phyloP scores from a whole-genome alignment of 2,113 vertebrate species.

The Myocastor coypus region DNA sequence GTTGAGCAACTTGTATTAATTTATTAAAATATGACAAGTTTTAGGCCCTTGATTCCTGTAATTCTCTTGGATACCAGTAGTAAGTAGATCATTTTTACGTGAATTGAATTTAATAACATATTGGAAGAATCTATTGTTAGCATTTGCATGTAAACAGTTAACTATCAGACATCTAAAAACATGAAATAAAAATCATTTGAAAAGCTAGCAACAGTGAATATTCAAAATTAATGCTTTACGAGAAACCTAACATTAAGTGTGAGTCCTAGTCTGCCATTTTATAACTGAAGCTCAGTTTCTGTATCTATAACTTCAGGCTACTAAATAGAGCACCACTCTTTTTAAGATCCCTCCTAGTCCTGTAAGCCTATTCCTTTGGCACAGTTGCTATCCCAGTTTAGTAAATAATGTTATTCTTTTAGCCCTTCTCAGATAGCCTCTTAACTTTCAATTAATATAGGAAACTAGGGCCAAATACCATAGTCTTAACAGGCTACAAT shows the following conservation, averaged over 20 bases:
- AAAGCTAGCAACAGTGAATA: constrained; percentile 1
- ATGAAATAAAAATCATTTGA: constrained; percentile 40
- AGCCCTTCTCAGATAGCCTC: neutral
- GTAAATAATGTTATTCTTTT: constrained; percentile 14
- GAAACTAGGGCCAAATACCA: too few species aligned
- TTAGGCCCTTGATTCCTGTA: constrained; percentile 12
- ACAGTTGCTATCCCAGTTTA: constrained; percentile 4
- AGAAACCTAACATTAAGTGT: neutral
- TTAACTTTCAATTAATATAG: constrained; percentile 32
- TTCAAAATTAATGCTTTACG: constrained; percentile 12
- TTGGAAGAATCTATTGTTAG: neutral
- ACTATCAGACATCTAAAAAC: constrained; percentile 49
- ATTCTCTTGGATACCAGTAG: constrained; percentile 2
- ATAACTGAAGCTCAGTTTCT: constrained; percentile 5
- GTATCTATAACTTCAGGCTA: neutral
- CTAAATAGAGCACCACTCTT: constrained; percentile 32
- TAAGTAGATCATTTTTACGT: constrained; percentile 39
- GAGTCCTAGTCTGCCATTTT: neutral
- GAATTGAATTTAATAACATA: constrained; percentile 46
- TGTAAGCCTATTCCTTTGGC: neutral
- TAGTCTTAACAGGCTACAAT: too few species aligned
- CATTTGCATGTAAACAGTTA: constrained; percentile 47
- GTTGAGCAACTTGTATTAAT: constrained; percentile 18
- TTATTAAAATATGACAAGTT: constrained; percentile 37
- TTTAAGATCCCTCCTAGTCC: neutral